phyloP scores from a whole-genome alignment of 2,797 vertebrate species.

The Lagorchestes hirsutus region DNA sequence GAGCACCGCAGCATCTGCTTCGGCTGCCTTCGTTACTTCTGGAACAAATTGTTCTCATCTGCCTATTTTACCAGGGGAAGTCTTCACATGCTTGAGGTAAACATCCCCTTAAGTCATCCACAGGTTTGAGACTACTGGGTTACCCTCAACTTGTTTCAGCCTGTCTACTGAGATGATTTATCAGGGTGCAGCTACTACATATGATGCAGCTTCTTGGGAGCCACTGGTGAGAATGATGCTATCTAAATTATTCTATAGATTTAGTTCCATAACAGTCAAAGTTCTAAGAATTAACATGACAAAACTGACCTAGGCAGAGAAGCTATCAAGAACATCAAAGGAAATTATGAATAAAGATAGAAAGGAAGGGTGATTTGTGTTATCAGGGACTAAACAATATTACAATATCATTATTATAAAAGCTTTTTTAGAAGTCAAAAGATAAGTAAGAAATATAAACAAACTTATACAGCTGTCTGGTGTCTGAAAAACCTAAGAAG shows the following conservation, averaged over 20 bases:
- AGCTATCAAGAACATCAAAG: background rate
- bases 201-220: too few species aligned
- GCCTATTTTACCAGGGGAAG: too few species aligned
- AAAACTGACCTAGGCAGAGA: background rate
- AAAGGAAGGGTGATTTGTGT: background rate
- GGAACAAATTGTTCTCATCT: too few species aligned
- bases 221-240: background rate
- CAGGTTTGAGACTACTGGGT: too few species aligned
- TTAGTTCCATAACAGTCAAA: background rate
- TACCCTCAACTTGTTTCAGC: too few species aligned
- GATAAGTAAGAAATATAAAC: too few species aligned
- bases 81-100: too few species aligned
- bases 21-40: too few species aligned
- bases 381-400: background rate
- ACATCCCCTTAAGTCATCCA: too few species aligned
- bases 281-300: background rate
- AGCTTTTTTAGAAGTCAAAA: background rate
- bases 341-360: background rate
- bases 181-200: too few species aligned
- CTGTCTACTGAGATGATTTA: too few species aligned
- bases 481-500: background rate
- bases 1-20: too few species aligned
- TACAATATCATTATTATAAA: background rate
- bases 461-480: background rate
- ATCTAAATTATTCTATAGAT: background rate